phyloP scores from a whole-genome alignment of 2,113 vertebrate species.

The Bos taurus region ARS-UCD2.0 NC_037331.1:94425501-94426000 shows the following conservation, averaged over 20 bases:
- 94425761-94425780: neutral
- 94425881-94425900: neutral
- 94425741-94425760: neutral
- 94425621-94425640: neutral
- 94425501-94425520: neutral
- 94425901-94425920: neutral
- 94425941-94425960: neutral
- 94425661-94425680: neutral
- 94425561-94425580: neutral
- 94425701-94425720: neutral
- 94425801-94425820: rapidly evolving
- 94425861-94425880: neutral
- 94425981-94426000: neutral
- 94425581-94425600: neutral
- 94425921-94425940: neutral
- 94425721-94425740: neutral
- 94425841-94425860: neutral
- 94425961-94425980: neutral
- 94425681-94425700: neutral
- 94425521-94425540: neutral
- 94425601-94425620: neutral
- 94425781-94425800: neutral
- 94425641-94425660: neutral
- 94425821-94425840: neutral
- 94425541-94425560: neutral